Evolutionary conservation across 1,140 invertebrate genomes (phyloP).

Genomic region (Pantala flavescens): DNA sequence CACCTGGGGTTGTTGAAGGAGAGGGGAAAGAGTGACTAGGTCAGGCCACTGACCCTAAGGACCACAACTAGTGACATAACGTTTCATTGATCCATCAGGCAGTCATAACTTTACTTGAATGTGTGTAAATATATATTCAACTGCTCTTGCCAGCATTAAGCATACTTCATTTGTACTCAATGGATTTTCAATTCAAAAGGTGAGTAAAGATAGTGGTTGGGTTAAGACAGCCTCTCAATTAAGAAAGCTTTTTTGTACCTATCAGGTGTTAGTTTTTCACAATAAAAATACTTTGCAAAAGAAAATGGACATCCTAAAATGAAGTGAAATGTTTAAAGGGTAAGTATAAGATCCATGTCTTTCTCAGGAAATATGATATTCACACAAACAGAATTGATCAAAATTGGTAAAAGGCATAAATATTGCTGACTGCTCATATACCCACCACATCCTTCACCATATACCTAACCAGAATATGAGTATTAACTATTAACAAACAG

Average conservation of each 20-base stretch:
- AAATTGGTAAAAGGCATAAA: too few species aligned
- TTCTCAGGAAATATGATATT: too few species aligned
- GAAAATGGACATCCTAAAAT: not conserved
- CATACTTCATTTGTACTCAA: constrained; percentile 7
- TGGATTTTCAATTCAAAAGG: not conserved
- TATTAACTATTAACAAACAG: constrained; percentile 5
- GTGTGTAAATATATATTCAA: not conserved
- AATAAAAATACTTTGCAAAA: not conserved
- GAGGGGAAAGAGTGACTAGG: constrained; percentile 1
- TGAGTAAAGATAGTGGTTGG: not conserved
- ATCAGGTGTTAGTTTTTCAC: not conserved
- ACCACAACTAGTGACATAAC: not conserved
- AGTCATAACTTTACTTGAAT: not conserved
- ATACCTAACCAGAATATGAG: not conserved
- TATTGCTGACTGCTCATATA: not conserved
- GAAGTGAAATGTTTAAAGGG: too few species aligned
- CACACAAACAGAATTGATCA: too few species aligned
- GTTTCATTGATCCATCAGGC: not conserved
- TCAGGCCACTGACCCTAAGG: not conserved
- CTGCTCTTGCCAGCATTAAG: not conserved
- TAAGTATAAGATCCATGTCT: too few species aligned
- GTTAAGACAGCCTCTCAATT: not conserved
- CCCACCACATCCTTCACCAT: not conserved
- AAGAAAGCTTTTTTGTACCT: not conserved
- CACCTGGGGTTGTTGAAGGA: not conserved